Evolutionary conservation across 2,797 vertebrate genomes (phyloP).

Genomic region (Hylomyscus alleni): DNA sequence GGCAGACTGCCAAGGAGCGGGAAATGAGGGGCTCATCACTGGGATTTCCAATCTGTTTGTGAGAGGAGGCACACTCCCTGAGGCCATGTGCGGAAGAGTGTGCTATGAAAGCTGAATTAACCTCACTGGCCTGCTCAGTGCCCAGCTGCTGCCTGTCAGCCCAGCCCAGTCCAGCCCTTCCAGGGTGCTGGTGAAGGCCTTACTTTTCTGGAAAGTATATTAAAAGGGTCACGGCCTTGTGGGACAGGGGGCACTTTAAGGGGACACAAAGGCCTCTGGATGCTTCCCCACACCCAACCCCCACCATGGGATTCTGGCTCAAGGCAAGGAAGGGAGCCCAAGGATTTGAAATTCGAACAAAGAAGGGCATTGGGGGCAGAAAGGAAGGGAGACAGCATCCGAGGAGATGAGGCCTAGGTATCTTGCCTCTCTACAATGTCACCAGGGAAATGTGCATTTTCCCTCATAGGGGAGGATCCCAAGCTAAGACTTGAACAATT

Average conservation of each 20-base stretch:
- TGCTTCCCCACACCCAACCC: neutral
- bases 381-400: neutral
- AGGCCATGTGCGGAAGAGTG: neutral
- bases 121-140: neutral
- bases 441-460: neutral
- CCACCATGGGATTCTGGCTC: neutral
- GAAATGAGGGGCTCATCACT: constrained; percentile 72
- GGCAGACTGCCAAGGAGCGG: constrained; percentile 67
- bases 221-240: neutral
- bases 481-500: neutral
- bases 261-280: neutral
- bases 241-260: neutral
- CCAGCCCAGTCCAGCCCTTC: neutral
- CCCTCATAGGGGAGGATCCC: neutral
- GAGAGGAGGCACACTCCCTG: constrained; percentile 40
- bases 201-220: neutral
- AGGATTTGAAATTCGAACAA: neutral
- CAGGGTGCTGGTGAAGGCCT: neutral
- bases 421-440: neutral
- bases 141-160: neutral
- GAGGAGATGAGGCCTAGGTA: neutral
- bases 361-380: neutral
- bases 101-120: constrained; percentile 64
- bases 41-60: constrained; percentile 59
- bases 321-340: neutral